Base-by-base conservation (phyloP, 2,113 vertebrate species). In the Pontoporia blainvillei region DNA sequence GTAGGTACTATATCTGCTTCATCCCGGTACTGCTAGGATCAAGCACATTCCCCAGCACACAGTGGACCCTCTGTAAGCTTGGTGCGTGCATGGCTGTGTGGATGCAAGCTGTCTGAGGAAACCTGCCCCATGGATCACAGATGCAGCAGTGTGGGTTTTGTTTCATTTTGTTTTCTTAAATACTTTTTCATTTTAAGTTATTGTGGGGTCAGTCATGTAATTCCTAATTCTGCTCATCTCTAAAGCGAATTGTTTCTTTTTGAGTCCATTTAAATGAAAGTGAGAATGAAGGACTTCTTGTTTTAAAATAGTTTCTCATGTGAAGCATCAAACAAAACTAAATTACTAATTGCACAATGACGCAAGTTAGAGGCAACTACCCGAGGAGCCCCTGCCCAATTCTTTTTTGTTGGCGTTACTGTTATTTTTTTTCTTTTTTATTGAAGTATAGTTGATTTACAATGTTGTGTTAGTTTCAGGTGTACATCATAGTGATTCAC, bases 261-360 rank as follows among this genome's bases (percentile, higher is more conserved):
- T 79, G 88, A 71, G 21, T 92, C 49, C 14, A 67, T 92, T 61
- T 96, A 93, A 79, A 72, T 64, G 64, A 91, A 89, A 76, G 66
- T 81, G 69, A 92, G 93, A 95, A 87, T 72, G 71, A 87, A 89
- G 49, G 52, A 39, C 57, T 96, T 93, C 75, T 90, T 67, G 49
- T 87, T 95, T 92, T 85, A 57, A 92, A 92, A 75, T 46, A 36
- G 29, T 81, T 91, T 91, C 90, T 96, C 57, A 62, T 21, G 8
- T 90, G 49, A 83, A 94, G 64, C 31, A 46, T 39, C 57, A 90
- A 71, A 83, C 75, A 92, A 96, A 95, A 89, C 31, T 66, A 87
- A 94, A 79, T 81, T 75, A 78, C 44, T 90, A 76, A 89, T 18
- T 95, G 95, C 96, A 95, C 69, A 81, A 0, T 46, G 52, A 57